A percentile compares a stretch with the other conserved stretches of the same genome.
Evolutionary conservation across 2,888 invertebrate genomes (phyloP).

Genomic region (Amiota mariae): DNA sequence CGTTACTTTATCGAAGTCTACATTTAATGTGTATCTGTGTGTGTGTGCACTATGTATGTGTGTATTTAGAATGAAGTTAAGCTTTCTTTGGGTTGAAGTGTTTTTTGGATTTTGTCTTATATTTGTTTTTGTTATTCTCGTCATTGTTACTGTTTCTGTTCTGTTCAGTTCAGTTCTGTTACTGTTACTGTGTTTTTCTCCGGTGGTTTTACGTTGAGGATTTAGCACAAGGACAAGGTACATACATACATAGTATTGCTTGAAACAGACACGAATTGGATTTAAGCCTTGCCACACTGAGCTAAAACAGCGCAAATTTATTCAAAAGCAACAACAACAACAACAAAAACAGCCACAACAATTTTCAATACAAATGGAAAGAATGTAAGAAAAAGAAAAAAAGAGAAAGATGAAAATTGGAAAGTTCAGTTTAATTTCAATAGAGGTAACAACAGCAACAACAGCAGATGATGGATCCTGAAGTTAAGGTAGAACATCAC

Average conservation of each 20-base stretch:
- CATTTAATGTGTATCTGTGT: slow-evolving; percentile 26
- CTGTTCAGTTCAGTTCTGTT: slow-evolving; percentile 51
- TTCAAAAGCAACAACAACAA: neutral
- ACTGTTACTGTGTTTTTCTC: neutral
- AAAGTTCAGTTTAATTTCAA: slow-evolving; percentile 28
- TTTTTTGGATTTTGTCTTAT: slow-evolving; percentile 40
- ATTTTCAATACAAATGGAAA: no score
- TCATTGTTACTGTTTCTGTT: slow-evolving; percentile 49
- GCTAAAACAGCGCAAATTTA: slow-evolving; percentile 10
- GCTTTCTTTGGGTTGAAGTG: slow-evolving; percentile 52
- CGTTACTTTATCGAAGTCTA: slow-evolving; percentile 7
- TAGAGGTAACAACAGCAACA: neutral
- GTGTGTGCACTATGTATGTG: slow-evolving; percentile 16
- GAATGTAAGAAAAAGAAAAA: no score
- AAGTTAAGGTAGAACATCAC: neutral
- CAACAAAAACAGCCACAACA: no score
- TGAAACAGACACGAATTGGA: no score
- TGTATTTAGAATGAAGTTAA: slow-evolving; percentile 43
- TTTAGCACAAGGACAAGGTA: slow-evolving; percentile 1
- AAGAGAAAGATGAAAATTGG: no score
- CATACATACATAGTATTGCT: neutral
- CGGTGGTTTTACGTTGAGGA: slow-evolving; percentile 28
- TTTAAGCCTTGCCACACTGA: neutral
- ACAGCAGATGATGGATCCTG: no score
- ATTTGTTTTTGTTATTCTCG: slow-evolving; percentile 59